Conservation (phyloP, 2,113 vertebrate genomes). For the Galemys pyrenaicus region DNA sequence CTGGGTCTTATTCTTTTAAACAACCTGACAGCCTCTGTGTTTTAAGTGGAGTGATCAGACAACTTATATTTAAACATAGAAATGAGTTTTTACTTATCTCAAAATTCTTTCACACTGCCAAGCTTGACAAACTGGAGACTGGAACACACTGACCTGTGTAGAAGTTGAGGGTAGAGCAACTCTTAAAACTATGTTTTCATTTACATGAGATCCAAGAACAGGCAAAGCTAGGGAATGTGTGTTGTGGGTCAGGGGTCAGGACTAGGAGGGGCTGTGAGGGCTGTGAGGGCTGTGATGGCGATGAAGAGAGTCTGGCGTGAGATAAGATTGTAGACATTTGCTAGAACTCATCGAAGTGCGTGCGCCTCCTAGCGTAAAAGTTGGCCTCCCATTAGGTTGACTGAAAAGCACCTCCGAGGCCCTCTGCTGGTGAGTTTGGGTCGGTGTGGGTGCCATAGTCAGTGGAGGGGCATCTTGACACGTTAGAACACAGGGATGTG, state of each 20-base stretch:
- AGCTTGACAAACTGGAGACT: neutral
- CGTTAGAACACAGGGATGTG: neutral
- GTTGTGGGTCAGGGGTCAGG: no score
- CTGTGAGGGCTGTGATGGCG: accelerated
- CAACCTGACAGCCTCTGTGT: neutral
- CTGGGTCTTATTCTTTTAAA: neutral
- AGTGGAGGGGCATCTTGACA: neutral
- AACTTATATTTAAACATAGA: neutral
- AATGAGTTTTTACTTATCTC: neutral
- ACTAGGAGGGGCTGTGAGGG: neutral
- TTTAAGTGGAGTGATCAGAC: neutral
- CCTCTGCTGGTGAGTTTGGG: neutral
- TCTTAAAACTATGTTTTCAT: accelerated
- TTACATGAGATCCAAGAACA: neutral
- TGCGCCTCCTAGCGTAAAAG: neutral
- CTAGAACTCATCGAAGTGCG: neutral
- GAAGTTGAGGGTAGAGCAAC: neutral
- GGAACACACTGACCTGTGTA: neutral
- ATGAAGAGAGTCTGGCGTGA: neutral
- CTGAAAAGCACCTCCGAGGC: neutral
- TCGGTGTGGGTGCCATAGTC: neutral
- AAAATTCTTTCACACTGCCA: neutral
- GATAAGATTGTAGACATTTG: neutral
- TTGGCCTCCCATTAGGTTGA: accelerated
- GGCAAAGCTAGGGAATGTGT: neutral